A percentile compares a stretch with the other conserved stretches of the same genome.
Evolutionary conservation across 2,888 invertebrate species (phyloP).

Genomic region (Chironomus riparius): DNA sequence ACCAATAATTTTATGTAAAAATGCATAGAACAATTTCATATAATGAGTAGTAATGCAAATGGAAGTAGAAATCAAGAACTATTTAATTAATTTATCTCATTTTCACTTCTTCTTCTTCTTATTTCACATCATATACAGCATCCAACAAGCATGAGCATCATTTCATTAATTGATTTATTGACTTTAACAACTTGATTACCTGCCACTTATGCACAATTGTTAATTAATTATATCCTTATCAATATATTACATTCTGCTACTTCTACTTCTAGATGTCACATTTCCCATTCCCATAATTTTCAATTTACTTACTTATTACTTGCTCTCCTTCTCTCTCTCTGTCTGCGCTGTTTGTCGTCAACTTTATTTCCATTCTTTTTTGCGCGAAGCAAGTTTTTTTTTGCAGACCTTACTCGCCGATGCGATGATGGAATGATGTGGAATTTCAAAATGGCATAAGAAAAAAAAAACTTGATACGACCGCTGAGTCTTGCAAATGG

Average conservation of each 20-base stretch:
- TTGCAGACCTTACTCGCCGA: too few relatives aligned
- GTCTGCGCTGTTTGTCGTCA: not conserved
- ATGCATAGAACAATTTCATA: too few relatives aligned
- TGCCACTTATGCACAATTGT: not conserved
- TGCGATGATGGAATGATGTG: not conserved
- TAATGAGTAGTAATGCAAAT: too few relatives aligned
- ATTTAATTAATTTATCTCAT: too few relatives aligned
- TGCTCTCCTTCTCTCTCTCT: too few relatives aligned
- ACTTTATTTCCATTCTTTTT: not conserved
- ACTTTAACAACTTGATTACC: constrained; percentile 2
- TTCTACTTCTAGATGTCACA: not conserved
- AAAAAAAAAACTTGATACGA: constrained; percentile 11
- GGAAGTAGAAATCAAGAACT: too few relatives aligned
- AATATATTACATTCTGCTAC: not conserved
- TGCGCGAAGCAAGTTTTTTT: not conserved
- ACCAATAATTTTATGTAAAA: too few relatives aligned
- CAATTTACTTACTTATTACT: not conserved
- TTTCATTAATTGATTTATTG: constrained; percentile 14
- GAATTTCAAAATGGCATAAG: constrained; percentile 9
- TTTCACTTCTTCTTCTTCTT: too few relatives aligned
- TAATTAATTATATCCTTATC: constrained; percentile 22
- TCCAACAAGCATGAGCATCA: too few relatives aligned
- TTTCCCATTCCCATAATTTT: not conserved
- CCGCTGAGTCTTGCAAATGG: constrained; percentile 18
- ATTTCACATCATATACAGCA: too few relatives aligned